phyloP scores from a whole-genome alignment of 1,140 invertebrate genomes.

The Sesamia nonagrioides region DNA sequence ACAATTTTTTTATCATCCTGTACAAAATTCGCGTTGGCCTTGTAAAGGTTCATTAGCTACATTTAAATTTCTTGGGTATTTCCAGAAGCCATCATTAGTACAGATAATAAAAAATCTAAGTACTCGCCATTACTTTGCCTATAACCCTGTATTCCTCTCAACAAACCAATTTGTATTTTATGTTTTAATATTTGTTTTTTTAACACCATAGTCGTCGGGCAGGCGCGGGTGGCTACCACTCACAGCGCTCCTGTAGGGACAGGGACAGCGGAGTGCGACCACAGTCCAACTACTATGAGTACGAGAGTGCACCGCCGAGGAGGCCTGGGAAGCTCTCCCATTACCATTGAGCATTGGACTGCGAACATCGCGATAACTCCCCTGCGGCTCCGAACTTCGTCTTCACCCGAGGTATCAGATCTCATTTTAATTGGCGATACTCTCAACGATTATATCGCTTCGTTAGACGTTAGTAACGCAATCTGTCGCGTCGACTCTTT shows the following conservation, averaged over 20 bases:
- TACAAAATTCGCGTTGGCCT: not conserved
- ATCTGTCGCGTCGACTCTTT: conserved; percentile 41
- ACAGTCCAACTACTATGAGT: conserved; percentile 94
- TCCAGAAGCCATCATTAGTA: not conserved
- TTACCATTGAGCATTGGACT: conserved; percentile 85
- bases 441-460: conserved; percentile 38
- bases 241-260: conserved; percentile 91
- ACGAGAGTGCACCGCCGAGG: conserved; percentile 91
- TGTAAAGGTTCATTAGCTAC: not conserved
- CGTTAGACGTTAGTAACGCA: conserved; percentile 34
- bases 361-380: not conserved
- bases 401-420: conserved; percentile 38
- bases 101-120: not conserved
- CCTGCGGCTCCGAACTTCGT: not conserved
- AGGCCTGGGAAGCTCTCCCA: conserved; percentile 89
- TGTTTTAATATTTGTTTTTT: conserved; percentile 52
- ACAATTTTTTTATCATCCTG: not conserved
- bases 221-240: conserved; percentile 92
- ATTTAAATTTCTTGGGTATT: conserved; percentile 7
- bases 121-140: not conserved
- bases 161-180: not conserved
- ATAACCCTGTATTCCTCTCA: not conserved
- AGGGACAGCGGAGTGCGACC: conserved; percentile 90
- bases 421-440: conserved; percentile 49
- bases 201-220: conserved; percentile 72